phyloP scores from a whole-genome alignment of 1,140 invertebrate species.

The Drosophila insularis region DNA sequence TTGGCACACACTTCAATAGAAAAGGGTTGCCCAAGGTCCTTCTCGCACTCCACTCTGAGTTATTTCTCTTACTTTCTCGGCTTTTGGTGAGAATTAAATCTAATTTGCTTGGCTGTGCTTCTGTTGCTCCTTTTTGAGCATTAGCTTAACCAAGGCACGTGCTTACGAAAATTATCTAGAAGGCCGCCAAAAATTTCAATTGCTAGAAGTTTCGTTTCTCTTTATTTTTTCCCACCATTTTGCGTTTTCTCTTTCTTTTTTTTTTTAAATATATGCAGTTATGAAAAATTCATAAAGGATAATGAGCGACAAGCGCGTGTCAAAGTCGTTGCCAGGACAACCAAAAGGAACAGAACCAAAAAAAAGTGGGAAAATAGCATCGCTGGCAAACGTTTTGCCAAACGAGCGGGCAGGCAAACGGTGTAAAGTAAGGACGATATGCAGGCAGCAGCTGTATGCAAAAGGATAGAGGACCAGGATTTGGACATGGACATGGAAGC shows the following conservation, averaged over 20 bases:
- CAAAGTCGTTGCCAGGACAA: slow-evolving; percentile 55
- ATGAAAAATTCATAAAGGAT: slow-evolving; percentile 81
- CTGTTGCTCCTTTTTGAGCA: slow-evolving; percentile 48
- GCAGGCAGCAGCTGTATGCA: slow-evolving; percentile 20
- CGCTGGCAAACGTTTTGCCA: slow-evolving; percentile 61
- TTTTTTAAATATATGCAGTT: slow-evolving; percentile 44
- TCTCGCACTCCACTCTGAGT: background rate
- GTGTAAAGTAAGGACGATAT: slow-evolving; percentile 36
- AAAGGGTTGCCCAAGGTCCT: slow-evolving; percentile 14
- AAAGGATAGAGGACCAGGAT: slow-evolving; percentile 22
- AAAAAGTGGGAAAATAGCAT: background rate
- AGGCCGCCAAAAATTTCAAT: slow-evolving; percentile 57
- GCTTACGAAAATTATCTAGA: slow-evolving; percentile 64
- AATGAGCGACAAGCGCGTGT: slow-evolving; percentile 79
- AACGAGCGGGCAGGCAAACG: slow-evolving; percentile 72
- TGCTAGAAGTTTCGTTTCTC: slow-evolving; percentile 46
- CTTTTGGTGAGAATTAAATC: slow-evolving; percentile 49
- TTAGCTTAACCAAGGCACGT: slow-evolving; percentile 70
- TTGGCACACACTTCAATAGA: slow-evolving; percentile 60
- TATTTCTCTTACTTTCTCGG: background rate
- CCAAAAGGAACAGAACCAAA: slow-evolving; percentile 24
- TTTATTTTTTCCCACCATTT: background rate
- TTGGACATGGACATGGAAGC: slow-evolving; percentile 51
- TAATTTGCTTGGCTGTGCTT: slow-evolving; percentile 56
- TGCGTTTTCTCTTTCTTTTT: slow-evolving; percentile 3